These are phyloP conservation scores for Chrysina gloriosa DNA, from an alignment of 2,888 invertebrate genomes.

Conservation along the genomic window DNA sequence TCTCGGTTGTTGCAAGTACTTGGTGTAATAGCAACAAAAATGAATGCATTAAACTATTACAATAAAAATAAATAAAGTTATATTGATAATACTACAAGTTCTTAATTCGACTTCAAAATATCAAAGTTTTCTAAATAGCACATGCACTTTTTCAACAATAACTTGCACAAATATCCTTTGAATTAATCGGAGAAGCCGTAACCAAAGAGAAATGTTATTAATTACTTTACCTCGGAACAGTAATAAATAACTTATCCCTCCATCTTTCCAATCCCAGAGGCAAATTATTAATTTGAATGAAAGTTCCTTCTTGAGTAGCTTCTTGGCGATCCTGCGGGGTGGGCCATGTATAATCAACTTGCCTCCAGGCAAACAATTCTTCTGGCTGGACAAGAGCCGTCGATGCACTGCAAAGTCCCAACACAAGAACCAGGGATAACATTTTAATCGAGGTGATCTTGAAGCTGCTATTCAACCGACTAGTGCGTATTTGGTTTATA, in stretches of 20 bases:
- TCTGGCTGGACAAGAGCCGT: conserved; percentile 68
- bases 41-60: too few species aligned
- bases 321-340: conserved; percentile 69
- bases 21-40: too few species aligned
- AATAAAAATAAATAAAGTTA: too few species aligned
- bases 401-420: conserved; percentile 45
- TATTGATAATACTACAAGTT: too few species aligned
- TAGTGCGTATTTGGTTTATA: conserved; percentile 15
- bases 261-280: conserved; percentile 79
- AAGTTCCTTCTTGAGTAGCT: conserved; percentile 72
- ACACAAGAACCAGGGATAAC: conserved; percentile 24
- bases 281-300: conserved; percentile 74
- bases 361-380: conserved; percentile 77
- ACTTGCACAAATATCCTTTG: too few species aligned
- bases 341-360: conserved; percentile 76
- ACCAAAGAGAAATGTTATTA: background rate
- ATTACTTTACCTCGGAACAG: conserved; percentile 71
- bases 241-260: conserved; percentile 77
- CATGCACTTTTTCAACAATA: too few species aligned
- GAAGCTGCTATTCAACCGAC: conserved; percentile 9
- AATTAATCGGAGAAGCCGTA: background rate
- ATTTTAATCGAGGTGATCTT: conserved; percentile 8
- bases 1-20: too few species aligned
- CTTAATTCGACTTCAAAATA: too few species aligned
- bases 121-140: background rate